A percentile compares a stretch with the other conserved stretches of the same genome.
These are phyloP conservation scores for Atrichornis clamosus DNA, from an alignment of 2,113 vertebrate genomes.

Conservation along the genomic window DNA sequence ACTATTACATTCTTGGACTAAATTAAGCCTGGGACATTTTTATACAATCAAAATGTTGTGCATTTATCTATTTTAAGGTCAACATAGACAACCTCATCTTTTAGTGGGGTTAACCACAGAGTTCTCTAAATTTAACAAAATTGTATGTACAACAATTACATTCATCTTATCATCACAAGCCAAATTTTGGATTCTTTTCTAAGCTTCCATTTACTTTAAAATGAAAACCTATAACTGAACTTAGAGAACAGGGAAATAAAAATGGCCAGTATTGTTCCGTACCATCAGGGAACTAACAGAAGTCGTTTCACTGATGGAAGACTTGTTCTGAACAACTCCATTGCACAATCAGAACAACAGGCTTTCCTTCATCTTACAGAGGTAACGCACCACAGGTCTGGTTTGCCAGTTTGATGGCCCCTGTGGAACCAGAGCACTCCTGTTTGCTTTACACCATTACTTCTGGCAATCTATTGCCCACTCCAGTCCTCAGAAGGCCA, in stretches of 20 bases:
- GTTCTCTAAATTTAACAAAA: not conserved
- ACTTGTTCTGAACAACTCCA: not conserved
- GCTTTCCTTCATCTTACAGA: not conserved
- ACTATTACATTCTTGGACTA: not conserved
- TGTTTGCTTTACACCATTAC: not conserved
- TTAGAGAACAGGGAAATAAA: not conserved
- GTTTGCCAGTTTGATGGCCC: not conserved
- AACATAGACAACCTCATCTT: not conserved
- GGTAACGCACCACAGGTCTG: not conserved
- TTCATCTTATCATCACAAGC: not conserved
- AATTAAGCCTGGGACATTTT: not conserved
- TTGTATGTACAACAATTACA: not conserved
- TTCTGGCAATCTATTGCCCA: not conserved
- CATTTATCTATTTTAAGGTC: not conserved
- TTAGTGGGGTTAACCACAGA: not conserved
- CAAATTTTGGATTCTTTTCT: not conserved
- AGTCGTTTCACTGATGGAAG: not conserved
- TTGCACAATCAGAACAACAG: not conserved
- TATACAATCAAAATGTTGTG: not conserved
- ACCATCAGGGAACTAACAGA: not conserved
- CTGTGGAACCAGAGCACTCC: not conserved
- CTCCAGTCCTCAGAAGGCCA: not conserved
- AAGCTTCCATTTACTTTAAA: not conserved
- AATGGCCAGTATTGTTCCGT: not conserved
- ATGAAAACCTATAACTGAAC: not conserved